Conservation (phyloP, 2,888 invertebrate species). For the Scaptomyza polygonia region DNA sequence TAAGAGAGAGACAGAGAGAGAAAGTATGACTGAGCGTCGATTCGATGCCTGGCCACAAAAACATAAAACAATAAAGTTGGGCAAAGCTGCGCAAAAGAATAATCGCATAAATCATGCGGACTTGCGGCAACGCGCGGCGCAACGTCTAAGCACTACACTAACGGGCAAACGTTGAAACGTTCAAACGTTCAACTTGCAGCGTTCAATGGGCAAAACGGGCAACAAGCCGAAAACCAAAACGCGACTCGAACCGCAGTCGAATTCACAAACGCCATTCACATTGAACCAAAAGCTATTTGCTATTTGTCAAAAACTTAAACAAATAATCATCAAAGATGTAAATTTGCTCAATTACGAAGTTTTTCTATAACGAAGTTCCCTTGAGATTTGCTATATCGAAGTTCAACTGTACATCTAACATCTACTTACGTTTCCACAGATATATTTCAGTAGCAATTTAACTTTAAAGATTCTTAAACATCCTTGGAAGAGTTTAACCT, state of each 20-base stretch:
- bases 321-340: no score
- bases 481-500: no score
- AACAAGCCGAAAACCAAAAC: conserved; percentile 24
- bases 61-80: conserved; percentile 78
- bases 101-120: conserved; percentile 80
- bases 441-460: no score
- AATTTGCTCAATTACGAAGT: no score
- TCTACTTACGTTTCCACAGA: no score
- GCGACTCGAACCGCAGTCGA: conserved; percentile 12
- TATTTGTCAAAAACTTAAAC: no score
- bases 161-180: conserved; percentile 47
- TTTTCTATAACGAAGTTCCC: no score
- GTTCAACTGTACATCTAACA: no score
- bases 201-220: conserved; percentile 12
- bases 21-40: conserved; percentile 5
- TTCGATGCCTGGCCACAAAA: conserved; percentile 64
- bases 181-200: conserved; percentile 20
- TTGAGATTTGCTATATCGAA: no score
- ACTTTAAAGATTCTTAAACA: no score
- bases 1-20: conserved; percentile 35
- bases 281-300: conserved; percentile 1
- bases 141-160: conserved; percentile 70
- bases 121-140: conserved; percentile 64
- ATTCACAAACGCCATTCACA: conserved; percentile 6
- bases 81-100: conserved; percentile 79